Evolutionary conservation across 2,888 invertebrate genomes (phyloP), one percentile per base, ranked within the genome.

Genomic region (Nasonia oneida): DNA sequence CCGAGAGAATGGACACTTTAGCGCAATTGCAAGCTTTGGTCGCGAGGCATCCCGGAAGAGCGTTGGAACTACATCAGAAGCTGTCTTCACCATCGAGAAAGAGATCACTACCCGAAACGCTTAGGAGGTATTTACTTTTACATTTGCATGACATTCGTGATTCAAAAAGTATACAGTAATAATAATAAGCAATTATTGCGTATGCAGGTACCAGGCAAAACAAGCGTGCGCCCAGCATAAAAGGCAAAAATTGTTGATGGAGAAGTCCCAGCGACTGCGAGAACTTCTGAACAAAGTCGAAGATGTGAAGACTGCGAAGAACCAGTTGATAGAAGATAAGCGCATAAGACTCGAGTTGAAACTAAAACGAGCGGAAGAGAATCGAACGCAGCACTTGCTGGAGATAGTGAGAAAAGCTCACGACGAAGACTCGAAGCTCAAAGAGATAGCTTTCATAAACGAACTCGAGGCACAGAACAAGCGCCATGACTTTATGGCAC

Each of bases 401-500:
- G 97, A 96, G 91, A 98, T 98, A 88, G 97, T 98, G 0, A 96
- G 97, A 89, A 99, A 99, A 93, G 99, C 99, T 0, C 99, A 99
- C 91, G 99, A 99, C 90, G 99, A 99, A 92, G 99, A 99, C 89
- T 98, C 98, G 86, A 99, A 99, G 92, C 95, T 98, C 5, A 97
- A 98, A 88, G 99, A 99, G 94, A 99, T 99, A 82, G 98, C 98
- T 18, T 99, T 99, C 93, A 99, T 99, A 86, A 99, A 99, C 93
- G 97, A 97, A 89, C 94, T 99, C 70, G 98, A 99, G 92, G 98
- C 98, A 0, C 98, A 98, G 94, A 98, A 99, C 93, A 97, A 98
- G 90, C 94, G 98, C 0, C 97, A 98, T 91, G 99, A 99, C 93
- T 97, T 99, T 90, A 94, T 98, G 91, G 97, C 97, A 80, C 95